Evolutionary conservation across 2,797 vertebrate species (phyloP), one percentile per base, ranked within the genome.

Genomic region (Lagocephalus sceleratus): DNA sequence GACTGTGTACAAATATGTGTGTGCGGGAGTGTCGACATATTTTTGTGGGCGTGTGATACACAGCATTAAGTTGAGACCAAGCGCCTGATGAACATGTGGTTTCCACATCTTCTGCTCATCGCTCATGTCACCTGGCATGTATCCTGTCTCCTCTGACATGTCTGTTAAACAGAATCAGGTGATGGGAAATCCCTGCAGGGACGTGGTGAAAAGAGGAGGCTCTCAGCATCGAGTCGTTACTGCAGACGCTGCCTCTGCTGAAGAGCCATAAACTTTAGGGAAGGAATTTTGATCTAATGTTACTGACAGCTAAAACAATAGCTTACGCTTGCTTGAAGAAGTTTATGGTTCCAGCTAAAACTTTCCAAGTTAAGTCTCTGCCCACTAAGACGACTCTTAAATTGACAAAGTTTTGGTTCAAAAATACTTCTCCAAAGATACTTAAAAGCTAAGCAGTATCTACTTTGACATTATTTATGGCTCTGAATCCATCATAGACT

Each of bases 161-260:
- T 82, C 69, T 83, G 68, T 85, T 85, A 82, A 83, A 74, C 57
- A 68, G 63, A 81, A 70, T 78, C 78, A 70, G 75, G 75, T 85
- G 79, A 79, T 75, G 66, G 66, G 70, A 54, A 43, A 29, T 71
- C 60, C 55, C 51, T 29, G 10, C 6, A 39, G 11, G 60, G 25
- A 58, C 45, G 73, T 73, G 79, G 23, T 82, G 76, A 89, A 79
- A 86, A 72, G 65, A 69, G 72, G 63, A 65, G 45, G 67, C 60
- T 60, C 57, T 3, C 2, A 49, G 57, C 64, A 43, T 43, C 60
- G 48, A 20, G 19, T 55, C 59, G 17, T 69, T 53, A 63, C 60
- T 49, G 32, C 60, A 61, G 57, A 20, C 21, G 38, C 47, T 61
- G 51, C 52, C 46, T 29, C 26, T 8, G 54, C 57, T 60, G 44